Percentiles rank a stretch among this genome's conserved stretches.
Conservation (phyloP, 1,140 invertebrate genomes). For the Drosophila pallidifrons region DNA sequence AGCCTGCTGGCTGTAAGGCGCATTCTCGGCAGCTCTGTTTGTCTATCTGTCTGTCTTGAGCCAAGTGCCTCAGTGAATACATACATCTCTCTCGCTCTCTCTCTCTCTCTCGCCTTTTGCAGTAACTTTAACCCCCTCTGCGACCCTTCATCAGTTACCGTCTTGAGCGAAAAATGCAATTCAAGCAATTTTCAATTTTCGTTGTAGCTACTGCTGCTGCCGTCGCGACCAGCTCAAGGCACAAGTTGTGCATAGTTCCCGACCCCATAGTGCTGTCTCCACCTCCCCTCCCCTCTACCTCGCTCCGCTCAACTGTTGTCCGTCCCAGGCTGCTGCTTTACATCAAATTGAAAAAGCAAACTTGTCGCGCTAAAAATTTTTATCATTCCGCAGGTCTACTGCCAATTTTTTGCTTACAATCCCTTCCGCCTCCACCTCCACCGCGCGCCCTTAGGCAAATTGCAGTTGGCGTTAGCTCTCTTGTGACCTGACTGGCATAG, state of each 20-base stretch:
- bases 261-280: not conserved
- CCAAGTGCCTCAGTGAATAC: conserved; percentile 31
- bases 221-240: conserved; percentile 21
- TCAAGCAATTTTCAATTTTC: conserved; percentile 79
- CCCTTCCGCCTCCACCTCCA: not conserved
- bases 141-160: conserved; percentile 35
- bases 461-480: conserved; percentile 45
- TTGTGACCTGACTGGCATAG: conserved; percentile 28
- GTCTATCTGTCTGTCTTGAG: conserved; percentile 13
- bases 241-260: conserved; percentile 20
- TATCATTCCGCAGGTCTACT: conserved; percentile 59
- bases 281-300: not conserved
- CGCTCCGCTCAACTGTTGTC: not conserved
- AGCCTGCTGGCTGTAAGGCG: conserved; percentile 2
- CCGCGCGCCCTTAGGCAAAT: conserved; percentile 22
- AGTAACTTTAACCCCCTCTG: conserved; percentile 2
- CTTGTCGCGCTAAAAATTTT: conserved; percentile 61
- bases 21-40: conserved; percentile 8
- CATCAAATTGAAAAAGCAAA: conserved; percentile 68
- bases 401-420: conserved; percentile 53
- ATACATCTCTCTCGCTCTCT: not conserved
- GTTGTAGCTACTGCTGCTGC: conserved; percentile 43
- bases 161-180: conserved; percentile 65
- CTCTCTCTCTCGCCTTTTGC: not conserved
- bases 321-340: conserved; percentile 38